Evolutionary conservation across 2,888 invertebrate genomes (phyloP).

Genomic region (Aphidoletes aphidimyza): DNA sequence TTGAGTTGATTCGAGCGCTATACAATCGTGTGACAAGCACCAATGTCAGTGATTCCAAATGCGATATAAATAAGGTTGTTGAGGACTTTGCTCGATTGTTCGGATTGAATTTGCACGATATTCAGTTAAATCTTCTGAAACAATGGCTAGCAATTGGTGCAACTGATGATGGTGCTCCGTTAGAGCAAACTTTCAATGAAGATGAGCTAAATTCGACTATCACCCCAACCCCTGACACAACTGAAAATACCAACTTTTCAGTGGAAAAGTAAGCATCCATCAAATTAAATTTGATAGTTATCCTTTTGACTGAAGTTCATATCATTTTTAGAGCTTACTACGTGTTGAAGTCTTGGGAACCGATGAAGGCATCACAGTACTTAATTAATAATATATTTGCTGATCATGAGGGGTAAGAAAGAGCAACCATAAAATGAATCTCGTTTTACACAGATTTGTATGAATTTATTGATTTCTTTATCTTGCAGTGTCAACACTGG

Average conservation of each 20-base stretch:
- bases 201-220: slow-evolving; percentile 60
- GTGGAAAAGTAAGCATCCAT: slow-evolving; percentile 21
- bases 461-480: neutral
- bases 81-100: slow-evolving; percentile 64
- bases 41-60: neutral
- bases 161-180: slow-evolving; percentile 60
- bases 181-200: slow-evolving; percentile 65
- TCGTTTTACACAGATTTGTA: neutral
- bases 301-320: neutral
- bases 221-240: slow-evolving; percentile 57
- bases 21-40: slow-evolving; percentile 62
- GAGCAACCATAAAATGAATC: too few species aligned
- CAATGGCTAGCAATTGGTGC: slow-evolving; percentile 64
- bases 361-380: slow-evolving; percentile 63
- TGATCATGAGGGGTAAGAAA: slow-evolving; percentile 61
- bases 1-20: slow-evolving; percentile 63
- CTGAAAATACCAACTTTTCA: neutral
- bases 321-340: slow-evolving; percentile 63
- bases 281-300: neutral
- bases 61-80: slow-evolving; percentile 57
- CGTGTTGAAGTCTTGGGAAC: slow-evolving; percentile 65
- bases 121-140: slow-evolving; percentile 64
- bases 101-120: slow-evolving; percentile 61
- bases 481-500: slow-evolving; percentile 60
- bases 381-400: slow-evolving; percentile 61